Evolutionary conservation across 1,140 invertebrate species (phyloP).

Genomic region (Campoletis sonorensis): DNA sequence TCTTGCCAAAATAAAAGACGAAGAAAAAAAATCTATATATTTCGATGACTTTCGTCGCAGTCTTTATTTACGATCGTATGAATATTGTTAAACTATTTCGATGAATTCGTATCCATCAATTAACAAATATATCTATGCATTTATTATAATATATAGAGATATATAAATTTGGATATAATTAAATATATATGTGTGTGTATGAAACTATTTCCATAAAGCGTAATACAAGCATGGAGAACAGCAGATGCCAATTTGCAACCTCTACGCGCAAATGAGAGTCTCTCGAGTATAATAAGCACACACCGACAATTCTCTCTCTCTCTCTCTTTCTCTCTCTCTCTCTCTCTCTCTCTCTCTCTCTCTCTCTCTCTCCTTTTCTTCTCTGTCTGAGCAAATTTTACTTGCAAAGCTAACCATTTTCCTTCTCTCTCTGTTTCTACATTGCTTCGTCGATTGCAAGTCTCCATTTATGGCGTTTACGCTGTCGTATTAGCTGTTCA

Average conservation of each 20-base stretch:
- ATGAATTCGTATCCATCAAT: neutral
- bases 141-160: neutral
- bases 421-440: slow-evolving; percentile 13
- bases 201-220: neutral
- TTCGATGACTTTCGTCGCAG: neutral
- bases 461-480: slow-evolving; percentile 40
- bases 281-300: slow-evolving; percentile 34
- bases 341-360: neutral
- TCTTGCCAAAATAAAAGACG: too few relatives aligned
- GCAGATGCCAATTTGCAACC: slow-evolving; percentile 35
- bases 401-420: too few relatives aligned
- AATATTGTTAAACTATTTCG: neutral
- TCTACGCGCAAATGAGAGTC: slow-evolving; percentile 36
- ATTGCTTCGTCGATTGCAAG: slow-evolving; percentile 36
- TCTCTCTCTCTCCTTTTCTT: slow-evolving; percentile 15
- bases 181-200: neutral
- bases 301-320: slow-evolving; percentile 14
- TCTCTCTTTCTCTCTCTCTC: slow-evolving; percentile 3
- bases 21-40: too few relatives aligned
- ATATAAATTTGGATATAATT: too few relatives aligned
- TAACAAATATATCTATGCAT: neutral
- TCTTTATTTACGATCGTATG: neutral
- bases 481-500: slow-evolving; percentile 35
- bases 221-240: slow-evolving; percentile 22
- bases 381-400: too few relatives aligned